phyloP scores from a whole-genome alignment of 2,113 vertebrate species.

The Ictalurus punctatus region DNA sequence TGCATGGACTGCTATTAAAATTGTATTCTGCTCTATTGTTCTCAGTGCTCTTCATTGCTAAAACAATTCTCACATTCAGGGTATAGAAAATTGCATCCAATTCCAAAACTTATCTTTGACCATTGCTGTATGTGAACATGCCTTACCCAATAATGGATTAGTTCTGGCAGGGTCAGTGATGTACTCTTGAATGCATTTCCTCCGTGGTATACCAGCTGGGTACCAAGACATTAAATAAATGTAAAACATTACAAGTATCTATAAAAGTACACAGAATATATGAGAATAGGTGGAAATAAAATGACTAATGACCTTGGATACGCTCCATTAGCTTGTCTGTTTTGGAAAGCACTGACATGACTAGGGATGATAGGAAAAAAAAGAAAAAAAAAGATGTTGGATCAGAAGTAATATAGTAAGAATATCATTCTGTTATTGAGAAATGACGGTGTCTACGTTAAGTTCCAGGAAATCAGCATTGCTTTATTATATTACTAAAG shows the following conservation, averaged over 20 bases:
- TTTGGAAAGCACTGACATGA: conserved; percentile 1
- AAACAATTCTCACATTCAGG: background rate
- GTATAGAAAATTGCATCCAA: background rate
- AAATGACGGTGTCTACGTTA: background rate
- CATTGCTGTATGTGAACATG: background rate
- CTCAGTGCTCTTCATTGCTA: background rate
- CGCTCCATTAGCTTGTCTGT: conserved; percentile 6
- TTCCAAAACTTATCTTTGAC: background rate
- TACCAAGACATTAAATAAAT: background rate
- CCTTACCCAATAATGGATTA: conserved; percentile 10
- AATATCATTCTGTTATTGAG: too few relatives aligned
- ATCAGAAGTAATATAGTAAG: background rate
- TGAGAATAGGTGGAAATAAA: background rate
- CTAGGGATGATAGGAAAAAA: background rate
- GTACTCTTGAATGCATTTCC: conserved; percentile 35
- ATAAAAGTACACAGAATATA: background rate
- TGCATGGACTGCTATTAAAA: background rate
- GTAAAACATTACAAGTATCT: background rate
- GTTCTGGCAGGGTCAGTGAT: conserved; percentile 22
- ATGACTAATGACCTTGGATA: conserved; percentile 18
- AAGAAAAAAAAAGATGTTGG: background rate
- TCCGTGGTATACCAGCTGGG: background rate
- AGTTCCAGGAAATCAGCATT: background rate
- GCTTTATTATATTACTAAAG: background rate
- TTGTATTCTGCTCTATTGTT: background rate